Percentiles rank a stretch among this genome's conserved stretches.
These are phyloP conservation scores for Rhagium mordax DNA, from an alignment of 2,888 invertebrate species.

Conservation along the genomic window DNA sequence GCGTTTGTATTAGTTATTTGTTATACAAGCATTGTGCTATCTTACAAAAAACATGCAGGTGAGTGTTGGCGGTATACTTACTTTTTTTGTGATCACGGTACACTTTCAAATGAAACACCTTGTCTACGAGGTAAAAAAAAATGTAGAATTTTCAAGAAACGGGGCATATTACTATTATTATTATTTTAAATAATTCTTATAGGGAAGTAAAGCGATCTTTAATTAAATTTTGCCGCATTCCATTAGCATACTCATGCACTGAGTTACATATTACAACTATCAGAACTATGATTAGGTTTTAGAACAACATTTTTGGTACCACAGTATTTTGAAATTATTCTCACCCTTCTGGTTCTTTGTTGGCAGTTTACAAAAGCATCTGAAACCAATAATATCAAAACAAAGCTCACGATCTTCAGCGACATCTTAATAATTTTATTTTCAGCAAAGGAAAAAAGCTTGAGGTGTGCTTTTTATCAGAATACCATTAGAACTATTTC, in stretches of 20 bases:
- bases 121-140: too few species aligned
- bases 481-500: neutral
- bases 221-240: too few species aligned
- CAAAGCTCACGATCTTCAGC: neutral
- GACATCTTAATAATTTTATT: neutral
- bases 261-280: too few species aligned
- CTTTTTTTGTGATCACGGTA: too few species aligned
- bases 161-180: too few species aligned
- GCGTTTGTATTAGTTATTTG: neutral
- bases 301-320: too few species aligned
- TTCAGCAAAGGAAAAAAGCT: neutral
- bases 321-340: neutral
- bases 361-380: conserved; percentile 5
- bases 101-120: too few species aligned
- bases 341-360: conserved; percentile 23
- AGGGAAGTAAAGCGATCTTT: too few species aligned
- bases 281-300: too few species aligned
- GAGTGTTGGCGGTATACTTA: neutral
- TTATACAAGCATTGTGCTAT: neutral
- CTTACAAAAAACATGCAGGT: neutral
- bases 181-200: too few species aligned
- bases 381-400: neutral
- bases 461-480: neutral
- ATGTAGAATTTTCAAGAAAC: too few species aligned
- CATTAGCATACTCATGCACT: too few species aligned